A percentile compares a stretch with the other conserved stretches of the same genome.
Evolutionary conservation across 2,113 vertebrate species (phyloP).

Genomic region (Tetrax tetrax): DNA sequence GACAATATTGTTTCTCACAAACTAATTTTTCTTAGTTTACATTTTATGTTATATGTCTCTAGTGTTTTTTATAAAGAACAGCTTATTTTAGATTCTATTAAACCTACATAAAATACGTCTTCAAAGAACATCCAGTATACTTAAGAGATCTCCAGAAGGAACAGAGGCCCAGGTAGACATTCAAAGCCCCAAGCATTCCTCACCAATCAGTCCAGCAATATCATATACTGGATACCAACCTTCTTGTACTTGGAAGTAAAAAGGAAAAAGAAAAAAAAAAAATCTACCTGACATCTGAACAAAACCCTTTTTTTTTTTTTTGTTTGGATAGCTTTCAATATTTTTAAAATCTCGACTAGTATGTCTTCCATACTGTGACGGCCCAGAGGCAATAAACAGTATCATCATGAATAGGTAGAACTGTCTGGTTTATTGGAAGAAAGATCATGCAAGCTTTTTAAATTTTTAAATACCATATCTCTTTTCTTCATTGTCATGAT

Average conservation of each 20-base stretch:
- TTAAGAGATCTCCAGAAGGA: background rate
- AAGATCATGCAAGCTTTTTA: background rate
- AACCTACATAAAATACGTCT: background rate
- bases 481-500: background rate
- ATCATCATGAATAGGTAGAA: background rate
- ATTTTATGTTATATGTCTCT: background rate
- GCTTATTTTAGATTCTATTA: background rate
- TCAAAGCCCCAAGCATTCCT: conserved; percentile 20
- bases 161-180: background rate
- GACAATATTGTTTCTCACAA: background rate
- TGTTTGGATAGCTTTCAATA: conserved; percentile 15
- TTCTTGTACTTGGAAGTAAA: background rate
- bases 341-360: background rate
- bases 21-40: background rate
- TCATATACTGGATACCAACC: conserved; percentile 37
- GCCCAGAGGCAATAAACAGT: background rate
- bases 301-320: background rate
- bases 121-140: background rate
- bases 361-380: background rate
- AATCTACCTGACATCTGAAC: conserved; percentile 27
- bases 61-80: background rate
- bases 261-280: background rate
- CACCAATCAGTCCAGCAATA: conserved; percentile 23
- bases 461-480: background rate
- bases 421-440: background rate